Base-by-base conservation (phyloP, 2,113 vertebrate species). In the Microcebus jonahi region DNA sequence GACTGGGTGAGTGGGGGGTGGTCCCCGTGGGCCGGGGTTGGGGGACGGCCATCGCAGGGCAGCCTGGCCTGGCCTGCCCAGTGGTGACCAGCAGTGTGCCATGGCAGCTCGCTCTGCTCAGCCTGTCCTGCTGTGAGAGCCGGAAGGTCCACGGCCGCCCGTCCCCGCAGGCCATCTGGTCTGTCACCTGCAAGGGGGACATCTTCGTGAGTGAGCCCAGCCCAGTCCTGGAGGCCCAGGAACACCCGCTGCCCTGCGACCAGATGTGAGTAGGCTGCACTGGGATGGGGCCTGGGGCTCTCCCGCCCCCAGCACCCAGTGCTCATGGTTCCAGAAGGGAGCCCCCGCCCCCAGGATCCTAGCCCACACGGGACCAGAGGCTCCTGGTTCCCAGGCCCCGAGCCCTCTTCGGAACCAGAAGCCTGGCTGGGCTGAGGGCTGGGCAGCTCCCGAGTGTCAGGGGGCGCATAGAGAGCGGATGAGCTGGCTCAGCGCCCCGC, bases 131-230 rank as follows among this genome's bases (percentile, higher is more conserved):
- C 98, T 99, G 99, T 23, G 99, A 99, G 98, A 99, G 99, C 98
- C 99, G 99, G 88, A 98, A 98, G 90, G 98, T 99, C 97, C 99
- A 99, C 0, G 99, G 99, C 73, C 99, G 99, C 81, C 99, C 99
- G 3, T 99, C 99, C 81, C 99, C 98, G 27, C 99, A 99, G 85
- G 99, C 99, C 98, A 99, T 99, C 98, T 99, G 99, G 99, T 99
- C 99, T 0, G 81, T 99, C 87, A 99, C 99, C 91, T 99, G 99
- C 97, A 99, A 99, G 98, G 99, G 99, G 67, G 99, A 99, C 98
- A 97, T 99, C 98, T 99, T 99, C 65, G 99, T 99, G 88, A 99
- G 99, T 23, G 99, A 99, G 97, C 99, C 99, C 18, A 98, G 98
- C 36, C 97, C 98, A 3, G 98, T 98, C 80, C 98, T 99, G 98